Percentiles rank a stretch among this genome's conserved stretches.
phyloP scores from a whole-genome alignment of 1,140 invertebrate species.

The Eufriesea mexicana region DNA sequence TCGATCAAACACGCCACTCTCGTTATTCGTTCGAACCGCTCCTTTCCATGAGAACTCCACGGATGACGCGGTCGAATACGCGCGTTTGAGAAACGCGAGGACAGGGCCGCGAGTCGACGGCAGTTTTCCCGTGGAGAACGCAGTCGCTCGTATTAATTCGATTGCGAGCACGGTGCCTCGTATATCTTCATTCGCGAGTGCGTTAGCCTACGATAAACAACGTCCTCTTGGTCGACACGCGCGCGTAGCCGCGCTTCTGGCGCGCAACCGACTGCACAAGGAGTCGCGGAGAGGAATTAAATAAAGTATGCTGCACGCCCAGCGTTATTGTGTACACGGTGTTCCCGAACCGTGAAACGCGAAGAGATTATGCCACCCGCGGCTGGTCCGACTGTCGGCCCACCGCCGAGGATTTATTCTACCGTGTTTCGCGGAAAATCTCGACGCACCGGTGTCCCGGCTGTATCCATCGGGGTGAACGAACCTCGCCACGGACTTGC shows the following conservation, averaged over 20 bases:
- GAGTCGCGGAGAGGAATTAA: constrained; percentile 47
- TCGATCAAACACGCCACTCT: constrained; percentile 31
- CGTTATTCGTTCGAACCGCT: constrained; percentile 10
- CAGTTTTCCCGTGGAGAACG: neutral
- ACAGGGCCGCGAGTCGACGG: neutral
- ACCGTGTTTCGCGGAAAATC: constrained; percentile 7
- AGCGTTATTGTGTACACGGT: constrained; percentile 40
- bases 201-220: constrained; percentile 41
- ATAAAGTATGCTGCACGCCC: constrained; percentile 41
- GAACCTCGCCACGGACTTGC: neutral
- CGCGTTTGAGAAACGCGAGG: neutral
- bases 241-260: neutral
- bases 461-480: neutral
- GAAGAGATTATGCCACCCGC: constrained; percentile 45
- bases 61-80: neutral
- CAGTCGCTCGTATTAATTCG: constrained; percentile 46
- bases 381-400: neutral
- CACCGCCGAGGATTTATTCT: constrained; percentile 44
- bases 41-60: constrained; percentile 1
- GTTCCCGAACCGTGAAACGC: constrained; percentile 25
- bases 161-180: constrained; percentile 27
- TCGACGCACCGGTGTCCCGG: constrained; percentile 5
- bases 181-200: constrained; percentile 44
- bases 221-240: neutral
- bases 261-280: constrained; percentile 1